Base-by-base conservation (phyloP, 23 tunicate species). In the Halocynthia roretzi region DNA sequence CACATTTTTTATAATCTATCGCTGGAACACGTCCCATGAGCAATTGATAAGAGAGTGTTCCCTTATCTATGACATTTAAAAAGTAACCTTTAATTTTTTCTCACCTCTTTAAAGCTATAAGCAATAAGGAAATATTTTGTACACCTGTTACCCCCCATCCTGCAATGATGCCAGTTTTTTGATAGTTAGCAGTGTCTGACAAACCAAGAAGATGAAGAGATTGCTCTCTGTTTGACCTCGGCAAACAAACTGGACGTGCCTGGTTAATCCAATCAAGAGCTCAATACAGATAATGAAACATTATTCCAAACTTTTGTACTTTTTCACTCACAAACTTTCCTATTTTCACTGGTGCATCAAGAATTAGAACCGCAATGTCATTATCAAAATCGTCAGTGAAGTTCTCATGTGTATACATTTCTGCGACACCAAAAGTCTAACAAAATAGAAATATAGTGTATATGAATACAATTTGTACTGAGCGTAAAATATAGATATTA, bases 191-290 rank as follows among this genome's bases (percentile, higher is more conserved):
- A 7, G 20, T 11, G 5, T 54, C 50, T 7, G 62, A 44, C 12
- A 63, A 49, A 20, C 76, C 86, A 11, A 18, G 8, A 11, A 78
- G 66, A 21, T 84, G 95, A 15, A 88, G 74, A 10, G 50, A 21
- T 58, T 77, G 54, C 75, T 88, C 81, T 40, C 76, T 22, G 18
- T 63, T 77, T 11, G 80, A 68, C 19, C 87, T 53, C 9, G 95
- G 93, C 19, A 87, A 53, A 68, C 93, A 87, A 19, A 87, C 71
- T 10, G 93, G 93, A 7, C 86, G 86, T 21, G 82, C 86, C 93
- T 87, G 2, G 17, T 76, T 18, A 50, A 19, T 68, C 5, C 14
- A 62, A 65, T 20, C 51, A 19, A 44, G 14, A 44, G 56, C 56
- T 55, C 56, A 14, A 14, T 44, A 55, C 40, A 21, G 5, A 12